Base-by-base conservation (phyloP, 2,797 vertebrate species). In the Lophotriccus pileatus region DNA sequence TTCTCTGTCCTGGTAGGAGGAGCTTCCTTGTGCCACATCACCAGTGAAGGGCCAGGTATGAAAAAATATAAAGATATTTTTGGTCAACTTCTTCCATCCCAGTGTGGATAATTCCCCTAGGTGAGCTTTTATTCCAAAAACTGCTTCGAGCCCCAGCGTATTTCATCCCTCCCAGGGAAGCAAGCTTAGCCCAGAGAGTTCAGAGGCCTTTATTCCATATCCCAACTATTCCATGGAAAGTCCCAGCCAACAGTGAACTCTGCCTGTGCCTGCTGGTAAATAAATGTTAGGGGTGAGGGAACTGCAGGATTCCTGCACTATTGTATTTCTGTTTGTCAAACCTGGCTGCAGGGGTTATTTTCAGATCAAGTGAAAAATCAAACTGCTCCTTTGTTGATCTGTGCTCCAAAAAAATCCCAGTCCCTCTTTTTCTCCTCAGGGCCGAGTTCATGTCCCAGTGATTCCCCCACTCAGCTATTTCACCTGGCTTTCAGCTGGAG, bases 11-110 rank as follows among this genome's bases (percentile, higher is more conserved):
- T 21, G 27, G 9, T 30, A 43, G 78, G 24, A 94, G 36, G 14
- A 80, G 59, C 19, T 94, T 46, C 23, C 7, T 49, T 12, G 9
- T 19, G 25, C 28, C 56, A 4, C 32, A 47, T 9, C 58, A 68
- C 4, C 67, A 60, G 14, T 8, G 27, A 62, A 55, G 5, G 1
- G 4, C 7, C 5, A 5, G 3, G n/a, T 6, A 23, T 8, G 27
- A 74, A 50, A 64, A 72, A 63, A 43, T 4, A 14, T 1, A 10
- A 64, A 37, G 15, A 9, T 2, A 4, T 1, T 39, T 78, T 76
- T 7, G 27, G 14, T 30, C 9, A 41, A 10, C 14, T 46, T 39
- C 21, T 81, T 37, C 43, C 23, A 19, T 56, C n/a, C 20, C 37
- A 37, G 9, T 18, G 39, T 0, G 1, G 60, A 72, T 36, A 55